phyloP scores from a whole-genome alignment of 2,888 invertebrate species.

The Neoascia interrupta region DNA sequence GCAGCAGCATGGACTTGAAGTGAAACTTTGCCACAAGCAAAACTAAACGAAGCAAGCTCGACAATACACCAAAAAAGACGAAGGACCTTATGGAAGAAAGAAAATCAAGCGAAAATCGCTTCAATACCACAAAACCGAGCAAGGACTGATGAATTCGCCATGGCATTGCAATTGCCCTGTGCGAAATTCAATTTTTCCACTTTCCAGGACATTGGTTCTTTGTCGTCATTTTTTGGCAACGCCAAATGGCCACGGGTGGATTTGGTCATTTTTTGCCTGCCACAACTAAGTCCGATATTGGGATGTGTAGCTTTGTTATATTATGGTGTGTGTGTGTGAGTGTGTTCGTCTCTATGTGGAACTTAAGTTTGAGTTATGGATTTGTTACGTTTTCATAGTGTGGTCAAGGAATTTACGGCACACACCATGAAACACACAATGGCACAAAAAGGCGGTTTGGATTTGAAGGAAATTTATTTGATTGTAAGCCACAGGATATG shows the following conservation, averaged over 20 bases:
- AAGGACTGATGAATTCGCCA: constrained; percentile 38
- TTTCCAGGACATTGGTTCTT: constrained; percentile 35
- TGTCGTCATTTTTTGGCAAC: too few relatives aligned
- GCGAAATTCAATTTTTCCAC: constrained; percentile 37
- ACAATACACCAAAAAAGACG: constrained; percentile 28
- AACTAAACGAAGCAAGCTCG: constrained; percentile 42
- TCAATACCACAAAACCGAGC: constrained; percentile 23
- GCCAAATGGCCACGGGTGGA: too few relatives aligned
- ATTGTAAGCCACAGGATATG: constrained; percentile 3
- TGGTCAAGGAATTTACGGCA: constrained; percentile 43
- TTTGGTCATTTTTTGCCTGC: constrained; percentile 22
- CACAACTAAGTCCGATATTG: constrained; percentile 4
- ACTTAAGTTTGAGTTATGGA: constrained; percentile 40
- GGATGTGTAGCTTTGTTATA: too few relatives aligned
- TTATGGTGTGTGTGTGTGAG: background rate
- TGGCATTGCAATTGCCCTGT: background rate
- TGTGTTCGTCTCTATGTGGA: background rate
- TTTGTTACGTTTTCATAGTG: constrained; percentile 47
- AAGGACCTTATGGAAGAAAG: background rate
- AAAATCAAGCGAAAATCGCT: constrained; percentile 46
- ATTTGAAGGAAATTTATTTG: constrained; percentile 3
- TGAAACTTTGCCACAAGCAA: constrained; percentile 44
- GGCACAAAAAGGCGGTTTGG: background rate
- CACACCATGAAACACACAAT: background rate
- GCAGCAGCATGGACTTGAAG: background rate